Percentiles rank a stretch among this genome's conserved stretches.
Evolutionary conservation across 1,140 invertebrate genomes (phyloP).

Genomic region (Heliconius nattereri): DNA sequence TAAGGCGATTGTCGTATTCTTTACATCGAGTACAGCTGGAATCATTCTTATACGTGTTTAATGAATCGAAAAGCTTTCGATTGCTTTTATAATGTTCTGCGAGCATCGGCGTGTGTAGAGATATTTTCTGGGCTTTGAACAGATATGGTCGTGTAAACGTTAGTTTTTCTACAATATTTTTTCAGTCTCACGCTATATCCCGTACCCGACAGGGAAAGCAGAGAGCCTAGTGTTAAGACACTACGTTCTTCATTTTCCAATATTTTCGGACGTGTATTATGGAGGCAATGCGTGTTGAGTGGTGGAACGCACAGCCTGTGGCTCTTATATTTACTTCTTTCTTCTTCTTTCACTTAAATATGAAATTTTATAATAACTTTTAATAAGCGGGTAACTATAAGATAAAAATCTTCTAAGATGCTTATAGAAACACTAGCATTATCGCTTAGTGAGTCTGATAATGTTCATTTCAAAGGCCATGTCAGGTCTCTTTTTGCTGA

Average conservation of each 20-base stretch:
- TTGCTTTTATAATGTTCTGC: slow-evolving; percentile 47
- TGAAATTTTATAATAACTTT: slow-evolving; percentile 9
- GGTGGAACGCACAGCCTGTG: too few species aligned
- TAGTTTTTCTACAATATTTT: too few species aligned
- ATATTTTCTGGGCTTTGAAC: too few species aligned
- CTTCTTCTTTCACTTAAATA: slow-evolving; percentile 20
- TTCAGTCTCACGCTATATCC: too few species aligned
- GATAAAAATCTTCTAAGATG: not conserved
- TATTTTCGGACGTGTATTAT: too few species aligned
- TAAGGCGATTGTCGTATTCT: slow-evolving; percentile 67
- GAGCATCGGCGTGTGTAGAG: too few species aligned
- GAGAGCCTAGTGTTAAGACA: too few species aligned
- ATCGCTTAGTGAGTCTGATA: not conserved
- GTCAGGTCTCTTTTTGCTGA: slow-evolving; percentile 34
- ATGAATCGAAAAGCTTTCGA: slow-evolving; percentile 63
- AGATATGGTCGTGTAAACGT: too few species aligned
- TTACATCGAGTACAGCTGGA: slow-evolving; percentile 54
- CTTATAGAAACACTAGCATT: not conserved
- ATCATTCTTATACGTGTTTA: slow-evolving; percentile 64
- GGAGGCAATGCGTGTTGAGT: too few species aligned
- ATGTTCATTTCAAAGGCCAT: slow-evolving; percentile 23
- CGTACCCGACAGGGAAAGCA: too few species aligned
- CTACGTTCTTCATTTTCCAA: too few species aligned
- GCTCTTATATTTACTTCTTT: too few species aligned
- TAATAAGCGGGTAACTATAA: not conserved